Evolutionary conservation across 2,797 vertebrate genomes (phyloP).

Genomic region (Lagorchestes hirsutus): DNA sequence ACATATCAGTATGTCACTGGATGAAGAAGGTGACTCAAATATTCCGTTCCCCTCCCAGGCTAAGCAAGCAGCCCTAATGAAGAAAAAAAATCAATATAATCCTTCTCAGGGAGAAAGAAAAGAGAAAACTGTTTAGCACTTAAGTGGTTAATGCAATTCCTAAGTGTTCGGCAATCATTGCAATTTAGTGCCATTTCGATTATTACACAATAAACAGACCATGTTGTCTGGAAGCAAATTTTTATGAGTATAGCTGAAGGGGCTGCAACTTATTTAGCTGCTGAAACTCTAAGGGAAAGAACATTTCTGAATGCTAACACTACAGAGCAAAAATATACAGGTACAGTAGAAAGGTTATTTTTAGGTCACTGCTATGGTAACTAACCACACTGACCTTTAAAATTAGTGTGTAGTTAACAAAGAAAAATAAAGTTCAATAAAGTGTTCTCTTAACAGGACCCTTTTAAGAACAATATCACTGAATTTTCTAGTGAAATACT

Average conservation of each 20-base stretch:
- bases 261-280: conserved; percentile 89
- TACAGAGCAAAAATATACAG: conserved; percentile 85
- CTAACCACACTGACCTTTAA: conserved; percentile 85
- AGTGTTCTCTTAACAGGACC: conserved; percentile 77
- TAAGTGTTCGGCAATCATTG: conserved; percentile 89
- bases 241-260: conserved; percentile 92
- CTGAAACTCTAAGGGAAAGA: conserved; percentile 86
- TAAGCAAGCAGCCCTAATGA: conserved; percentile 74
- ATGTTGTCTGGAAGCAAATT: conserved; percentile 91
- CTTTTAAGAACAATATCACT: conserved; percentile 75
- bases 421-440: conserved; percentile 83
- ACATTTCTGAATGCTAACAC: conserved; percentile 85
- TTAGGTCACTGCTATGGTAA: conserved; percentile 86
- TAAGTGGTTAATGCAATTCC: conserved; percentile 90
- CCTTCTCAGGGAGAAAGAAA: conserved; percentile 71
- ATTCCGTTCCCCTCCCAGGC: conserved; percentile 73
- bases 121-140: conserved; percentile 84
- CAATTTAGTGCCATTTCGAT: conserved; percentile 92
- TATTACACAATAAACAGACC: conserved; percentile 92
- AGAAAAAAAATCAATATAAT: conserved; percentile 70
- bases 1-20: conserved; percentile 67
- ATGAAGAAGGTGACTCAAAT: conserved; percentile 60
- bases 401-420: conserved; percentile 82
- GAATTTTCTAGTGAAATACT: conserved; percentile 68
- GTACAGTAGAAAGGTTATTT: conserved; percentile 87